Evolutionary conservation across 1,140 invertebrate genomes (phyloP), one percentile per base, ranked within the genome.

Genomic region (Drosophila santomea): DNA sequence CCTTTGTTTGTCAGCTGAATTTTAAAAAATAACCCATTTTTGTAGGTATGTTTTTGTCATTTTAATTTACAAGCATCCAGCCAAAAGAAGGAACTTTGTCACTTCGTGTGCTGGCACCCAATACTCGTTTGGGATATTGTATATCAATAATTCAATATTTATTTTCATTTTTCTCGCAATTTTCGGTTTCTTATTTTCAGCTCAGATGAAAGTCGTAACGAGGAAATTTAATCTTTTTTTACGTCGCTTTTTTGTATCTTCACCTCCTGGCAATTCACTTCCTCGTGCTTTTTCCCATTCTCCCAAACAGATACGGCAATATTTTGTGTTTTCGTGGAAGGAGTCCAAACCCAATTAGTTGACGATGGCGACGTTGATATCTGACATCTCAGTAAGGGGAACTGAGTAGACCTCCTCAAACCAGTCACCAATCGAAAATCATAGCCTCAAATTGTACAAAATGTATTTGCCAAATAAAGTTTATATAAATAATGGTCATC

Each of bases 91-190:
- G 38, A 39, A 44, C 48, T 32, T 50, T 50, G 17, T 15, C 17
- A 47, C 17, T 58, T 23, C 17, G 36, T 50, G 20, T 41, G 47
- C 60, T 15, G 38, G 20, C 63, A 50, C 51, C 56, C 74, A 55
- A 61, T 71, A 59, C 48, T 45, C 35, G 48, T 74, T 67, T 61
- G 61, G 79, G 80, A 68, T 88, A 86, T 86, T 86, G 79, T 88
- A 74, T 86, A 88, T 86, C 79, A 83, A 88, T 88, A 88, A 88
- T 89, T 88, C 84, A 88, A 88, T 88, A 88, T 88, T 88, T 86
- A 80, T 83, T 86, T 88, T 83, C 75, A 77, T 83, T 89, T 79
- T 64, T 68, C 66, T 66, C 61, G 25, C 38, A 56, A 44, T 76
- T 68, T 74, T 83, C 62, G 74, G 81, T 62, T 43, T 80, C 74